Conservation (phyloP, 2,113 vertebrate genomes). For the Podilymbus podiceps region DNA sequence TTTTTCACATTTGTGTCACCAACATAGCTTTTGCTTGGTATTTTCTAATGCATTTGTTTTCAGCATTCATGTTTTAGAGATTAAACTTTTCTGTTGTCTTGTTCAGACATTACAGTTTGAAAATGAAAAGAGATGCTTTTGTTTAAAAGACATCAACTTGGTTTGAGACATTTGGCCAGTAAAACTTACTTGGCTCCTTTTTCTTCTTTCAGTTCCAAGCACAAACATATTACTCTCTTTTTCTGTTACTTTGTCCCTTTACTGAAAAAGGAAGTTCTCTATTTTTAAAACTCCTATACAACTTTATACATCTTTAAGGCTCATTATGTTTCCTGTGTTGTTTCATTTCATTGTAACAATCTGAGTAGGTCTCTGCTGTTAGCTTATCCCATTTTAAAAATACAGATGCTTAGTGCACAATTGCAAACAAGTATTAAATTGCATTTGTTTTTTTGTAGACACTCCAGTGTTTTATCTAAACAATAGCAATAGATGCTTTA, state of each 20-base stretch:
- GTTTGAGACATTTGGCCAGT: not conserved
- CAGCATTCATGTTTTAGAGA: conserved; percentile 35
- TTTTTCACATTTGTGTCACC: conserved; percentile 62
- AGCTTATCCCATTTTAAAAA: not conserved
- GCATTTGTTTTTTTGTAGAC: not conserved
- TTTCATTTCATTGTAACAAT: not conserved
- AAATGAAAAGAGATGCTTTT: conserved; percentile 38
- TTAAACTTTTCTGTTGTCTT: conserved; percentile 42
- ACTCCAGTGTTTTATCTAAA: not conserved
- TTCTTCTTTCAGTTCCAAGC: not conserved
- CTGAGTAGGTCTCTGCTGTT: not conserved
- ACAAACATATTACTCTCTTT: not conserved
- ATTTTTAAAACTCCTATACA: not conserved
- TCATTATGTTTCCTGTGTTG: conserved; percentile 1
- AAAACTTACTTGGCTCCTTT: not conserved
- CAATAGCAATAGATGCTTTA: not conserved
- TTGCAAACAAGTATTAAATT: not conserved
- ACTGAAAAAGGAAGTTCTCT: conserved; percentile 22
- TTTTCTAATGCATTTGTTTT: conserved; percentile 60
- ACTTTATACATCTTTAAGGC: not conserved
- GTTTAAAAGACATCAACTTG: conserved; percentile 2
- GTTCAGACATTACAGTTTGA: not conserved
- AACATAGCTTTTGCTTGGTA: conserved; percentile 8
- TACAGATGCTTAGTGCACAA: not conserved
- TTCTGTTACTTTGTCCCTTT: not conserved